Percentiles rank a stretch among this genome's conserved stretches.
Evolutionary conservation across 2,113 vertebrate genomes (phyloP).

Genomic region (Paratilapia polleni): DNA sequence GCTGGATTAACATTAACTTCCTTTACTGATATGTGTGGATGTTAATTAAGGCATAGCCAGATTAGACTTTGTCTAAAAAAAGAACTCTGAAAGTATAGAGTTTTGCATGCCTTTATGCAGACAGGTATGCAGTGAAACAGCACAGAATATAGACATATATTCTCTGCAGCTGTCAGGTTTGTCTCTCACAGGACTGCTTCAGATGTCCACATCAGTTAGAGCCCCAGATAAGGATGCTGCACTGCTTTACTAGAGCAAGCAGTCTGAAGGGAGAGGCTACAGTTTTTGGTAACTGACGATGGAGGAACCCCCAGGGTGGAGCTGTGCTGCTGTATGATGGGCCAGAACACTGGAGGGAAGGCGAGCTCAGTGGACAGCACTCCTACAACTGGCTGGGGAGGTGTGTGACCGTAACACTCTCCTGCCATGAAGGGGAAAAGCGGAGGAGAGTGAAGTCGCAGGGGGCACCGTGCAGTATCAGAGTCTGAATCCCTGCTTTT

Average conservation of each 20-base stretch:
- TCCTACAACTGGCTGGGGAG: constrained; percentile 61
- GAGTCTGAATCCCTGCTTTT: constrained; percentile 49
- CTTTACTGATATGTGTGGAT: neutral
- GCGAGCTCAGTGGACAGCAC: constrained; percentile 67
- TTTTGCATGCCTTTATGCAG: neutral
- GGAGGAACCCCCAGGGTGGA: constrained; percentile 39
- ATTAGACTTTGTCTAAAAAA: neutral
- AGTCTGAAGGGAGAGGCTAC: constrained; percentile 66
- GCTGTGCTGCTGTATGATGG: constrained; percentile 70
- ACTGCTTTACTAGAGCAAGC: constrained; percentile 52
- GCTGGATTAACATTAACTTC: neutral
- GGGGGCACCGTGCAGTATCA: constrained; percentile 22
- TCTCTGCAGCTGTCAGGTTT: neutral
- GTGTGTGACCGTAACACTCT: constrained; percentile 57
- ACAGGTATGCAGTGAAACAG: neutral
- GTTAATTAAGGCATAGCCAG: neutral
- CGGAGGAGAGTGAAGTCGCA: constrained; percentile 53
- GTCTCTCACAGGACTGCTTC: neutral
- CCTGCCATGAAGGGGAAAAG: constrained; percentile 58
- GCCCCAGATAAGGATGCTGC: constrained; percentile 61
- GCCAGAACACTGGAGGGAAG: constrained; percentile 72
- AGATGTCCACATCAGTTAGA: constrained; percentile 49
- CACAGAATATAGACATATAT: neutral
- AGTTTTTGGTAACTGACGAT: constrained; percentile 55
- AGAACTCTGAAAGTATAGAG: neutral